Conservation (phyloP, 2,888 invertebrate genomes). For the Ferrisia virgata region DNA sequence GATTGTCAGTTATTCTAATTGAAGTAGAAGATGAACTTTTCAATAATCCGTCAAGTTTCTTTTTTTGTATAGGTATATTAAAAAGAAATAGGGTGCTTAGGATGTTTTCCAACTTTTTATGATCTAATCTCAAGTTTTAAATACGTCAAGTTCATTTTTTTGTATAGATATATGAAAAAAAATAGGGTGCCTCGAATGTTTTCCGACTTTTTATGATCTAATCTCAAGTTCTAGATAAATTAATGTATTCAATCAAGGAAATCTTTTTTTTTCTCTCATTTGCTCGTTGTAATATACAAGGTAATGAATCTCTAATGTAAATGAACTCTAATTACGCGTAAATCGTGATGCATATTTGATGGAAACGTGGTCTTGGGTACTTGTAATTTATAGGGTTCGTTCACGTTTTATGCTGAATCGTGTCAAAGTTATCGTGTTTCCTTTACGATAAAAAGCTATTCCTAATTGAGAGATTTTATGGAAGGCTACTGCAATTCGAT, state of each 20-base stretch:
- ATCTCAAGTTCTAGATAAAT: not conserved
- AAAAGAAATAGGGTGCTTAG: no score
- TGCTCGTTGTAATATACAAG: not conserved
- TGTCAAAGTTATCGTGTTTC: constrained; percentile 1
- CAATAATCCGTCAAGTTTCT: no score
- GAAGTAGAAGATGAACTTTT: no score
- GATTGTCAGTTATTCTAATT: no score
- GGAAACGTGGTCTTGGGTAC: constrained; percentile 4
- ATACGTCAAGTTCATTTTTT: no score
- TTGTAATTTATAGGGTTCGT: constrained; percentile 15
- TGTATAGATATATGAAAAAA: no score
- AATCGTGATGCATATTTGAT: not conserved
- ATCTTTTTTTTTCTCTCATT: not conserved
- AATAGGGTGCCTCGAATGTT: no score
- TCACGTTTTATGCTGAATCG: constrained; percentile 14
- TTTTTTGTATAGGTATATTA: no score
- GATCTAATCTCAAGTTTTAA: no score
- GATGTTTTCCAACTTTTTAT: no score
- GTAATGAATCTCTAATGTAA: not conserved
- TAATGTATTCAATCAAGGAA: not conserved
- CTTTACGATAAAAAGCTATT: not conserved
- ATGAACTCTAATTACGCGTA: not conserved
- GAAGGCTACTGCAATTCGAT: not conserved
- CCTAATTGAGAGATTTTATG: not conserved
- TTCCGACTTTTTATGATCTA: not conserved